Evolutionary conservation across 2,113 vertebrate species (phyloP), one percentile per base, ranked within the genome.

Genomic region (Urocolius indicus): DNA sequence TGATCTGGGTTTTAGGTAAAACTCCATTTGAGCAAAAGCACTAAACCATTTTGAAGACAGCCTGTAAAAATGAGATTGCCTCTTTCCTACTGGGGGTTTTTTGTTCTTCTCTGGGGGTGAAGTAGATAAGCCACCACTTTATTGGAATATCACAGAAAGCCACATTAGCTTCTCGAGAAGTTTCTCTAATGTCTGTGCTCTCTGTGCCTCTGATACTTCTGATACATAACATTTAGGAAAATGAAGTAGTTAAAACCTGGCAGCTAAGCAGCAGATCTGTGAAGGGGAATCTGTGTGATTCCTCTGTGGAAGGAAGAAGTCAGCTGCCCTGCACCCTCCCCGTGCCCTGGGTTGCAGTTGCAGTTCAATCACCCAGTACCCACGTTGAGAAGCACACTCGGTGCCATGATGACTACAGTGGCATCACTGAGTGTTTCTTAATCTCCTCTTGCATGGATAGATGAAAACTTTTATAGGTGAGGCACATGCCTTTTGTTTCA

Each of bases 321-420:
- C 41, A 26, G 9, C 30, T 1, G 1, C 23, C 22, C 19, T 1
- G 0, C 18, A 16, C 38, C 14, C 13, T 41, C 69, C 24, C 43
- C 7, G 1, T n/a, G 76, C 32, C 63, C 36, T n/a, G 26, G 30
- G 48, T 43, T 36, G 43, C 12, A 24, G 48, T 19, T 36, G 38
- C 61, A 22, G 0, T 59, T 66, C 3, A 4, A 20, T 7, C 18
- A 1, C 15, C 4, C 30, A 15, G 38, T 4, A 2, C 36, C 58
- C 26, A 0, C 3, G 23, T 10, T n/a, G 73, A 52, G 51, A 15
- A 16, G 58, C 41, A 22, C 41, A 5, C 10, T 11, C 11, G 4
- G n/a, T 67, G 62, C 48, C 61, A 5, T 29, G 11, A 59, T 29
- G 34, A 24, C 49, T 69, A 2, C 1, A 24, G 72, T 10, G 58